Evolutionary conservation across 2,888 invertebrate species (phyloP), one percentile per base, ranked within the genome.

Genomic region (Drosophila nr. fundita): DNA sequence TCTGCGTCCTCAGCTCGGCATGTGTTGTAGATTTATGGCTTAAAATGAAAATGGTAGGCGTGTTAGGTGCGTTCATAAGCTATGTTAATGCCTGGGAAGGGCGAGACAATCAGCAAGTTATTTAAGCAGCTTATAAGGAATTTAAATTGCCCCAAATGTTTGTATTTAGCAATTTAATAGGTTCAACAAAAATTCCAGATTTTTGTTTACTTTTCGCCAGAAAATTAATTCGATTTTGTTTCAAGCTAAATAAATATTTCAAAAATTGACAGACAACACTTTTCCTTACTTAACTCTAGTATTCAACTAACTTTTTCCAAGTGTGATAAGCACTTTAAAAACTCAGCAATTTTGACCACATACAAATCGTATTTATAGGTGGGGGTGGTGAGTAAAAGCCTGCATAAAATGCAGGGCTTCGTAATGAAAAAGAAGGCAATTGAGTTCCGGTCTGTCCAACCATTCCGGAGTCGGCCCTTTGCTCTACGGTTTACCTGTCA

Each of bases 1-100:
- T 60, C 52, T 50, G 58, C 32, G 50, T 48, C 53, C 58, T 64
- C 50, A 57, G 61, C 57, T 49, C 34, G 76, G 69, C 81, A 79
- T 87, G 79, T 73, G 78, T 68, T 81, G 61, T 75, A 79, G 76
- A 81, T 85, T 87, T 85, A 83, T 89, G 76, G 76, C 78, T 69
- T 72, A 64, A 54, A 72, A 72, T 60, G 71, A 55, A 84, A 82
- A 71, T 72, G 69, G 72, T 21, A 66, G 40, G 60, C 63, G 74
- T 52, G 61, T 61, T 62, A 55, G 53, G 15, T 62, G 57, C 24
- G 63, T 78, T 63, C 62, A 73, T 73, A 70, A 68, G 76, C 80
- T 62, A 70, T 76, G 74, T 53, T 87, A 84, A 82, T 89, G 73
- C 32, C 27, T 53, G 59, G n/a, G 10, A 32, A 29, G 57, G 45